Evolutionary conservation across 2,888 invertebrate species (phyloP), one percentile per base, ranked within the genome.

Genomic region (Mantis religiosa): DNA sequence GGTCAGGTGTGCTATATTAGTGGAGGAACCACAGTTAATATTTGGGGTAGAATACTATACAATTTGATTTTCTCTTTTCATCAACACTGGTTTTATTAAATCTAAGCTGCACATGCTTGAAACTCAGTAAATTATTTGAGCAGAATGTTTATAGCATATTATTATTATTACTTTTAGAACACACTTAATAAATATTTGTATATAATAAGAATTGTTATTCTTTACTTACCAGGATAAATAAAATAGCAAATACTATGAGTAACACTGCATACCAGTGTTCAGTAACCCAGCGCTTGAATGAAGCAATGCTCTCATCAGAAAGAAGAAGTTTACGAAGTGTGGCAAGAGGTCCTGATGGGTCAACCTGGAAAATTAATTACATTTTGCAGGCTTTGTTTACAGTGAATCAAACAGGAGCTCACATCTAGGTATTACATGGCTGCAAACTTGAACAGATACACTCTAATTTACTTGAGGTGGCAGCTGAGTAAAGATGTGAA

Each of bases 261-360:
- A 97, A 95, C 88, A 97, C 97, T 1, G 97, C 97, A 92, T 98
- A 98, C 98, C 98, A 98, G 93, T 98, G 97, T 88, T 96, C 96
- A 91, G 96, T 94, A 91, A 98, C 95, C 98, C 98, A 98, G 92
- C 96, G 95, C 92, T 96, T 96, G 93, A 98, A 97, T 90, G 97
- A 97, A 83, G 97, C 97, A 90, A 98, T 96, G 92, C 97, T 98
- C 93, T 98, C 97, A 93, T 98, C 98, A 0, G 98, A 98, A 87
- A 98, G 94, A 87, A 98, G 94, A 87, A 98, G 94, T 93, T 97
- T 97, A 88, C 98, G 95, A 88, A 98, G 94, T 30, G 98, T 98
- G 25, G 98, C 98, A 92, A 98, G 94, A 25, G 98, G 98, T 14
- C 98, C 98, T 1, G 98, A 97, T 27, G 98, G 98, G 95, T 98